Evolutionary conservation across 2,888 invertebrate species (phyloP).

Genomic region (Cremastinae sp.): DNA sequence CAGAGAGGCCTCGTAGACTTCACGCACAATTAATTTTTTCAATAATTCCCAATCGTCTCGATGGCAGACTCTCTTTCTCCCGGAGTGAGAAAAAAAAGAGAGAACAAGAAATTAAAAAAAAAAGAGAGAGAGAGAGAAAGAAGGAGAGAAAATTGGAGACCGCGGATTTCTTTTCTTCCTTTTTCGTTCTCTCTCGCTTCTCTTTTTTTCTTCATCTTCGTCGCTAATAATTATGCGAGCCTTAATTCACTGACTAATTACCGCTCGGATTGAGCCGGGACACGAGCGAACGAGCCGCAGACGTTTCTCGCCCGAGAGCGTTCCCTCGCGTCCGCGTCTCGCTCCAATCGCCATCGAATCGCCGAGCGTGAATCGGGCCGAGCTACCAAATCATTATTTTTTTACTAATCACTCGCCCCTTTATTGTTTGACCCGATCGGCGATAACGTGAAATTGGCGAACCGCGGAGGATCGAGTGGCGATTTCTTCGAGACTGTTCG

Average conservation of each 20-base stretch:
- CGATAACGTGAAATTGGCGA: conserved; percentile 25
- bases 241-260: conserved; percentile 80
- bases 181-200: conserved; percentile 9
- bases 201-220: conserved; percentile 67
- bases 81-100: conserved; percentile 37
- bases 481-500: conserved; percentile 10
- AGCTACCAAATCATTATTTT: conserved; percentile 68
- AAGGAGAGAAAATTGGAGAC: conserved; percentile 46
- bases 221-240: conserved; percentile 79
- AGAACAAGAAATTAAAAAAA: conserved; percentile 29
- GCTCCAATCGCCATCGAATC: conserved; percentile 61
- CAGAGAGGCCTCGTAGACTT: conserved; percentile 70
- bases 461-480: conserved; percentile 19
- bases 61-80: conserved; percentile 56
- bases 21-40: conserved; percentile 80
- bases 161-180: conserved; percentile 40
- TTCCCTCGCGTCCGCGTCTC: conserved; percentile 30
- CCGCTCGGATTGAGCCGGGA: conserved; percentile 71
- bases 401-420: conserved; percentile 66
- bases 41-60: conserved; percentile 76
- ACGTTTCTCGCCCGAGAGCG: conserved; percentile 50
- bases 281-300: conserved; percentile 50
- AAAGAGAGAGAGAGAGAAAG: conserved; percentile 33
- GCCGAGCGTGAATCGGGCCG: conserved; percentile 45
- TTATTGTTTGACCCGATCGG: conserved; percentile 25